Evolutionary conservation across 2,113 vertebrate genomes (phyloP).

Genomic region (Proterorhinus semilunaris): DNA sequence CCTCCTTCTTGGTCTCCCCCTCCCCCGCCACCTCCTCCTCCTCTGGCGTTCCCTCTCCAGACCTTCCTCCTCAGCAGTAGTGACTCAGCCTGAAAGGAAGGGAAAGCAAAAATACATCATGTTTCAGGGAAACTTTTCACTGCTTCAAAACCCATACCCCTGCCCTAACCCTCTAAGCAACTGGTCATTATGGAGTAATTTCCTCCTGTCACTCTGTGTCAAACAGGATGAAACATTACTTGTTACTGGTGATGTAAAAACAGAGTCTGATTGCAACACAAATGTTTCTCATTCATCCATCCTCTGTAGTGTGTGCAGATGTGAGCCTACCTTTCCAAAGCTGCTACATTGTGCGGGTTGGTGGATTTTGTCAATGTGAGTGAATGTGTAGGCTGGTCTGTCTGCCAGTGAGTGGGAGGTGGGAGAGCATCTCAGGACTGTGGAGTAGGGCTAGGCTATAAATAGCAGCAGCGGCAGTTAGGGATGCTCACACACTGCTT

Average conservation of each 20-base stretch:
- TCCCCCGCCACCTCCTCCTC: slow-evolving; percentile 58
- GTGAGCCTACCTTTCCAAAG: background rate
- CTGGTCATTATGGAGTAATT: slow-evolving; percentile 71
- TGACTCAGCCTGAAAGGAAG: slow-evolving; percentile 95
- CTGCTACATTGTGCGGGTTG: slow-evolving; percentile 27
- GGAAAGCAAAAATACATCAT: slow-evolving; percentile 76
- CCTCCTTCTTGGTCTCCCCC: slow-evolving; percentile 63
- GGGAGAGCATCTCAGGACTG: slow-evolving; percentile 64
- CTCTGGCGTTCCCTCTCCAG: slow-evolving; percentile 80
- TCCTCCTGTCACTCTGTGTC: slow-evolving; percentile 43
- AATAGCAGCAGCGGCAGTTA: slow-evolving; percentile 67
- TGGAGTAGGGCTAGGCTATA: slow-evolving; percentile 66
- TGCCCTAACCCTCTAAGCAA: slow-evolving; percentile 79
- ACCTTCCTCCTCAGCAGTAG: slow-evolving; percentile 87
- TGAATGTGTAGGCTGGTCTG: slow-evolving; percentile 37
- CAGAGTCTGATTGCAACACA: slow-evolving; percentile 45
- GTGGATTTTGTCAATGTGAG: slow-evolving; percentile 27
- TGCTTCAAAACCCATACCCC: slow-evolving; percentile 65
- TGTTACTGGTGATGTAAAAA: slow-evolving; percentile 31
- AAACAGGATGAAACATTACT: slow-evolving; percentile 55
- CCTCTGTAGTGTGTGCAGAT: slow-evolving; percentile 11
- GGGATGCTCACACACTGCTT: slow-evolving; percentile 63
- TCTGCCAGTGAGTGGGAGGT: slow-evolving; percentile 56
- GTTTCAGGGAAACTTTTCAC: slow-evolving; percentile 63
- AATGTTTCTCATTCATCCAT: slow-evolving; percentile 30